Base-by-base conservation (phyloP, 2,113 vertebrate species). In the Peromyscus californicus region DNA sequence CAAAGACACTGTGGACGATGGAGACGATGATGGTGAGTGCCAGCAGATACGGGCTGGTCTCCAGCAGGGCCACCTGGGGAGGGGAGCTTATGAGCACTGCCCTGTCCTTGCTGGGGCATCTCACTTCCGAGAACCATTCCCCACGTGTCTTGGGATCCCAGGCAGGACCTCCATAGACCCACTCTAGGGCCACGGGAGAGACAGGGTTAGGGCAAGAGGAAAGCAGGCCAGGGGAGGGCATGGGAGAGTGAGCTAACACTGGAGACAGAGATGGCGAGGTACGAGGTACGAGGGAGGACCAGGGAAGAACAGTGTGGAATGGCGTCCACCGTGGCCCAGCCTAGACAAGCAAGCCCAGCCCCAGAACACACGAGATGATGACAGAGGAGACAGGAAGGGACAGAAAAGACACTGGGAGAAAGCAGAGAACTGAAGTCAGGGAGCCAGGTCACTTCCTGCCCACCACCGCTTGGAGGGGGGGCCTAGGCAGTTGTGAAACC, bases 1-100 rank as follows among this genome's bases (percentile, higher is more conserved):
- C 99, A 29, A 99, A 99, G 98, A 99, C 97, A 97, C 99, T 99
- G 98, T 99, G 99, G 26, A 99, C 99, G 5, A 99, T 99, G 97
- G 99, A 99, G 78, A 99, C 99, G 0, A 99, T 79, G 89, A 99
- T 99, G 92, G 99, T 99, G 90, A 99, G 96, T 0, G 99, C 99
- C 96, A 99, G 98, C 80, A 99, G 98, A 97, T 99, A 99, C 0
- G 99, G 99, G 97, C 99, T 99, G 36, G 99, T 99, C 98, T 99
- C 99, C 97, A 99, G 98, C 5, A 99, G 98, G 69, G 99, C 99
- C 0, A 98, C 98, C 98, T 98, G 65, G 26, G 9, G 54, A 63
- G 4, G 51, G 48, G 31, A 33, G 16, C 54, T 39, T 0, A 7
- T 97, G 69, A 97, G 90, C 61, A 39, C 19, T 0, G 7, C 59